Evolutionary conservation across 2,113 vertebrate species (phyloP), one percentile per base, ranked within the genome.

Genomic region (Meleagris gallopavo): DNA sequence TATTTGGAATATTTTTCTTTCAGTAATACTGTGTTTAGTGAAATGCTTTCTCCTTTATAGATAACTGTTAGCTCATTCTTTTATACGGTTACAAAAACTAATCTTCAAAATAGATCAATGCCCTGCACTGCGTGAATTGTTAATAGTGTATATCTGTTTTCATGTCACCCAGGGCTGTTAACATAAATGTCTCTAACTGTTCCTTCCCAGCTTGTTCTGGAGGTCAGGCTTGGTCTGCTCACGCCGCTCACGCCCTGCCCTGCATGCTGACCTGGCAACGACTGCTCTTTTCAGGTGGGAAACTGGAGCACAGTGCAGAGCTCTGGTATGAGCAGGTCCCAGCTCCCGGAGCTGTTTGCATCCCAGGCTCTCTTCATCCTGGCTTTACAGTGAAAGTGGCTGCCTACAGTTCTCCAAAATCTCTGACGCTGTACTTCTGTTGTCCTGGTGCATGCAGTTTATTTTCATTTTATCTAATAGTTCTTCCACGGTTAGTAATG

Each of bases 261-360:
- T 57, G 52, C 79, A 34, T 1, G 3, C 43, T 1, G 5, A 12
- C 84, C 55, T n/a, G 46, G 25, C 12, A 34, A 40, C 70, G n/a
- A 61, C 43, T 34, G 86, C 88, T 48, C 85, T 24, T 75, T 67
- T 73, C 95, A 88, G 96, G 88, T 94, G 92, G 69, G 90, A 64
- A 20, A 16, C 64, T 10, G 1, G 34, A 65, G 41, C 5, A 6
- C 0, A 0, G 64, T 34, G 46, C 36, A 6, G 81, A 48, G 80
- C 58, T 61, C 14, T 65, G 55, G 64, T 67, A 27, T 0, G 5
- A 41, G 38, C 88, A 89, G 95, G 88, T 95, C 82, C 61, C 58
- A 13, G 0, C 87, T 36, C 85, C 64, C 22, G 17, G 55, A 25
- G 19, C 85, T 45, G 88, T 60, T 0, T n/a, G 5, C 36, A 20